phyloP scores from a whole-genome alignment of 2,113 vertebrate species.

The Pyrgilauda ruficollis region DNA sequence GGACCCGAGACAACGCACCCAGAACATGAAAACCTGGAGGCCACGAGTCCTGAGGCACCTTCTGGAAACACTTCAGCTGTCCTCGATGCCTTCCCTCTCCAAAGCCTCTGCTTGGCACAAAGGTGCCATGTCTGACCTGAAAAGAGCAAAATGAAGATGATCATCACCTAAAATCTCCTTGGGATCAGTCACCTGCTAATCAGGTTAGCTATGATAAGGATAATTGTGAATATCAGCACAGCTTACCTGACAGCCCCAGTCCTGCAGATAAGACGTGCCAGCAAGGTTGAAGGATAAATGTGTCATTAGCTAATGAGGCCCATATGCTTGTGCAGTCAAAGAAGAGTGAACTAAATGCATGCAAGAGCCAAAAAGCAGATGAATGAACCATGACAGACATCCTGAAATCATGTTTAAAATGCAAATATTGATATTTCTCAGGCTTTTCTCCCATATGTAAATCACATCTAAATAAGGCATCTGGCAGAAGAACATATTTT shows the following conservation, averaged over 20 bases:
- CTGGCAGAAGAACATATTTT: constrained; percentile 1
- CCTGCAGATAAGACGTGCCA: neutral
- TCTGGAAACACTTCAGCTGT: neutral
- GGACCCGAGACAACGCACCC: neutral
- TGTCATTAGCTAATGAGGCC: constrained; percentile 9
- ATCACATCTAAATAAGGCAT: constrained; percentile 9
- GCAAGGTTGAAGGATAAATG: neutral
- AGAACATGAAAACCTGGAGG: neutral
- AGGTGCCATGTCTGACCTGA: neutral
- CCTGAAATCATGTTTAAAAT: constrained; percentile 35
- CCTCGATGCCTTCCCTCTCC: neutral
- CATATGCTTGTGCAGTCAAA: constrained; percentile 26
- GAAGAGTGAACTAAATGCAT: neutral
- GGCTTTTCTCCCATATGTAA: neutral
- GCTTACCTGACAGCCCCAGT: neutral
- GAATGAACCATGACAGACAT: neutral
- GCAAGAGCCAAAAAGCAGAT: constrained; percentile 8
- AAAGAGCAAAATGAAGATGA: neutral
- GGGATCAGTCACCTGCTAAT: neutral
- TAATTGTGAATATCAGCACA: neutral
- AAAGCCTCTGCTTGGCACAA: neutral
- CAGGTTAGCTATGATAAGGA: neutral
- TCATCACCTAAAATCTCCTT: neutral
- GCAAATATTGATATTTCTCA: constrained; percentile 44
- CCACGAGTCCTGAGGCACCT: neutral